Conservation (phyloP, 2,888 invertebrate genomes). For the Netelia inedita region DNA sequence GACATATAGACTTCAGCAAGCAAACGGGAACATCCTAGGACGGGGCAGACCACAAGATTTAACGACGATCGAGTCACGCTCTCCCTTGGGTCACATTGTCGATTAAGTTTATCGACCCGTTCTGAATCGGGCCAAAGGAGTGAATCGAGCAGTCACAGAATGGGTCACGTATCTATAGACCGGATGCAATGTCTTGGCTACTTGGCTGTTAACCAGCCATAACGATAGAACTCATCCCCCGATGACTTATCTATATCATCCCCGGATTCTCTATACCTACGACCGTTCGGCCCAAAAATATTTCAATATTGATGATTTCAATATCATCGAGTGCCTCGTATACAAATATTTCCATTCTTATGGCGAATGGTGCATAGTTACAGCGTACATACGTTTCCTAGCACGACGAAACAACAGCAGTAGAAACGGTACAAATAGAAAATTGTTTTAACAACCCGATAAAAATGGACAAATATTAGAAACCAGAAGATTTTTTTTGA, state of each 20-base stretch:
- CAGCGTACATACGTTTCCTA: no score
- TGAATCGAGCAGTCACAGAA: slow-evolving; percentile 15
- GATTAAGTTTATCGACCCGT: slow-evolving; percentile 31
- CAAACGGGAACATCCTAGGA: slow-evolving; percentile 23
- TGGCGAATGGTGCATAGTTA: no score
- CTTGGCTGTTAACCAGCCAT: background rate
- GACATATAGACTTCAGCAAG: slow-evolving; percentile 33
- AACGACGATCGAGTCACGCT: slow-evolving; percentile 16
- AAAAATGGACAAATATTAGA: no score
- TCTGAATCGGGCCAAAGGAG: background rate
- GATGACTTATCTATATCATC: background rate
- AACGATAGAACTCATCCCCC: background rate
- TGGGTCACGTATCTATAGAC: slow-evolving; percentile 1
- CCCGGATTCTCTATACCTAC: no score
- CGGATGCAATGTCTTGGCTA: background rate
- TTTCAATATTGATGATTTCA: no score
- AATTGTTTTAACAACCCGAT: no score
- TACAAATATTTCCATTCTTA: no score
- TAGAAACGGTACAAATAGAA: no score
- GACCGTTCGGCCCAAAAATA: no score
- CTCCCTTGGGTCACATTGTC: slow-evolving; percentile 25
- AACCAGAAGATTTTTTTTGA: no score
- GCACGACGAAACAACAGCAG: no score
- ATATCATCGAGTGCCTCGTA: no score
- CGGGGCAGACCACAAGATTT: slow-evolving; percentile 20